Conservation (phyloP, 2,888 invertebrate species). For the Drosophila lacicola region DNA sequence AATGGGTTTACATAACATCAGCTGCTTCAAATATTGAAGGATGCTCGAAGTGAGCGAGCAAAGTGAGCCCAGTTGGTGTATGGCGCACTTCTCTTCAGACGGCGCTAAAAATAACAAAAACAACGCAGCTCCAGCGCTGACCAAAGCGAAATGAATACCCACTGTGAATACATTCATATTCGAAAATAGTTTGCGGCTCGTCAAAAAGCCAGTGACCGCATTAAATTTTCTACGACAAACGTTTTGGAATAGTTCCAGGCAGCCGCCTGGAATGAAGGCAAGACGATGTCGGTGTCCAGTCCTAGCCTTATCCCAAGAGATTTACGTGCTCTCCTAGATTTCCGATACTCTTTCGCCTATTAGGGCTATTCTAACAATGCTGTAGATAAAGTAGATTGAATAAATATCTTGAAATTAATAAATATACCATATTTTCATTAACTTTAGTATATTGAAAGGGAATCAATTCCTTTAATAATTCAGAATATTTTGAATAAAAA, state of each 20-base stretch:
- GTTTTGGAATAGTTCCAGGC: slow-evolving; percentile 76
- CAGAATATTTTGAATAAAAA: no score
- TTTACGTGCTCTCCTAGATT: slow-evolving; percentile 40
- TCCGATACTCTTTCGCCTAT: slow-evolving; percentile 20
- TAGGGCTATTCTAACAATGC: background rate
- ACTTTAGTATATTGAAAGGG: no score
- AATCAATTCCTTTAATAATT: no score
- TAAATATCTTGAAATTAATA: no score
- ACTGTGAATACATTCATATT: slow-evolving; percentile 57
- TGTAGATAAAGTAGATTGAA: no score
- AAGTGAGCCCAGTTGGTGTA: slow-evolving; percentile 22
- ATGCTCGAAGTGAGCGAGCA: slow-evolving; percentile 62
- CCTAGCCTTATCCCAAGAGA: slow-evolving; percentile 32
- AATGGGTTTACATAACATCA: slow-evolving; percentile 64
- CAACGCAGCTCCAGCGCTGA: slow-evolving; percentile 50
- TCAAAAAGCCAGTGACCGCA: slow-evolving; percentile 82
- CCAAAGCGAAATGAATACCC: slow-evolving; percentile 64
- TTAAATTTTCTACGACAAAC: slow-evolving; percentile 64
- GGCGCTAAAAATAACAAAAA: slow-evolving; percentile 73
- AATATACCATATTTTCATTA: no score
- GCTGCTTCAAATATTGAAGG: slow-evolving; percentile 64
- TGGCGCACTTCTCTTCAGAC: slow-evolving; percentile 42
- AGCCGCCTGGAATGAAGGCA: slow-evolving; percentile 23
- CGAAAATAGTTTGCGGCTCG: slow-evolving; percentile 73
- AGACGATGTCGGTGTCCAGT: slow-evolving; percentile 32